phyloP scores from a whole-genome alignment of 2,797 vertebrate species.

The Rhodeus uyekii region DNA sequence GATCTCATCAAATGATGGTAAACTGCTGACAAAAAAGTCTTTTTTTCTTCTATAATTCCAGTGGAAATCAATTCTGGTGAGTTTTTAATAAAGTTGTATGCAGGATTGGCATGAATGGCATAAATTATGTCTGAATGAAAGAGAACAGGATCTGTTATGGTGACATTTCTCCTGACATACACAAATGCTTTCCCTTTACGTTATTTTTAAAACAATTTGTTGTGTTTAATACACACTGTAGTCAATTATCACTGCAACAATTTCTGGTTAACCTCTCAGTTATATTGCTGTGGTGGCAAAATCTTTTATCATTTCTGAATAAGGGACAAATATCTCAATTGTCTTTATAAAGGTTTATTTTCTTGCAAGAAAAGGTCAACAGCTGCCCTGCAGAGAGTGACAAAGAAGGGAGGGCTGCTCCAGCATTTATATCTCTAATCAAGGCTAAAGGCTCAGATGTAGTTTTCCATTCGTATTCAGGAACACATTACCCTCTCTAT shows the following conservation, averaged over 20 bases:
- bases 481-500: no score
- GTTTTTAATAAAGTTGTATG: neutral
- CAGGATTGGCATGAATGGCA: no score
- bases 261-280: neutral
- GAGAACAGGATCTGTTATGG: neutral
- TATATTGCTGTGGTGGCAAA: no score
- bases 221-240: neutral
- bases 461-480: no score
- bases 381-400: no score
- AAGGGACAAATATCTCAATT: no score
- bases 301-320: no score
- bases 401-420: no score
- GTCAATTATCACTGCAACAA: neutral
- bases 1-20: neutral
- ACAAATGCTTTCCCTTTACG: neutral
- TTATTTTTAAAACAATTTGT: neutral
- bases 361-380: no score
- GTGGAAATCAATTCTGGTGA: conserved; percentile 2
- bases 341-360: no score
- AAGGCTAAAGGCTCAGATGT: no score
- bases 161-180: conserved; percentile 8
- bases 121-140: neutral
- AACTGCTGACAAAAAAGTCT: neutral
- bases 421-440: no score
- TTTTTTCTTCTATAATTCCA: neutral